A percentile compares a stretch with the other conserved stretches of the same genome.
These are phyloP conservation scores for Todus mexicanus DNA, from an alignment of 2,797 vertebrate genomes.

Conservation along the genomic window DNA sequence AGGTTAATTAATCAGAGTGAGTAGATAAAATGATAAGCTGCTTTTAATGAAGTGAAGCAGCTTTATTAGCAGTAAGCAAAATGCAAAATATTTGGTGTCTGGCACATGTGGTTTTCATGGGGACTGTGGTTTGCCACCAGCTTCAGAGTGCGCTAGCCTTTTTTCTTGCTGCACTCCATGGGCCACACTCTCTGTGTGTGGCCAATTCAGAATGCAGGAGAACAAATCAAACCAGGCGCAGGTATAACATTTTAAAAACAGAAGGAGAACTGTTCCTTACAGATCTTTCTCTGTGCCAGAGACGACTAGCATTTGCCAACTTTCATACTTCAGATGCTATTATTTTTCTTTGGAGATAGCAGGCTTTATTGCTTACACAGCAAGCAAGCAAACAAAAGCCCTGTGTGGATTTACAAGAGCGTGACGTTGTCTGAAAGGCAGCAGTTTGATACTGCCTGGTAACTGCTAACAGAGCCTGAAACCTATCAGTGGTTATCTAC, in stretches of 20 bases:
- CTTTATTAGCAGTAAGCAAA: constrained; percentile 61
- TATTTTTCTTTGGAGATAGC: neutral
- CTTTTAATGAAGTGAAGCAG: constrained; percentile 67
- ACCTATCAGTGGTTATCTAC: neutral
- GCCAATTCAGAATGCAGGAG: neutral
- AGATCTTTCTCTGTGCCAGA: neutral
- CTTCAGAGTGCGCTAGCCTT: neutral
- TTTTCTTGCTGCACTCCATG: neutral
- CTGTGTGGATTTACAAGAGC: neutral
- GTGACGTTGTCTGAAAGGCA: neutral
- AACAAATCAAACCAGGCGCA: neutral
- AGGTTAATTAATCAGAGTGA: constrained; percentile 66
- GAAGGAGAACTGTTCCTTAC: neutral
- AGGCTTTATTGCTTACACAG: neutral
- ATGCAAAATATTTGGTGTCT: constrained; percentile 48
- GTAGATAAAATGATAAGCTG: constrained; percentile 66
- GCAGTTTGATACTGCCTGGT: neutral
- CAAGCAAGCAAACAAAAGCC: neutral
- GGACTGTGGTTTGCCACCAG: constrained; percentile 1
- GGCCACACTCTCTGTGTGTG: neutral
- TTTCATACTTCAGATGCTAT: neutral
- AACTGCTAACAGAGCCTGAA: neutral
- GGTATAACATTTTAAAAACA: neutral
- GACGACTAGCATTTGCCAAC: neutral
- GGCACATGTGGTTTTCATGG: constrained; percentile 25